A percentile compares a stretch with the other conserved stretches of the same genome.
These are phyloP conservation scores for Helobdella robusta DNA, from an alignment of 2,888 invertebrate species.

Conservation along the genomic window DNA sequence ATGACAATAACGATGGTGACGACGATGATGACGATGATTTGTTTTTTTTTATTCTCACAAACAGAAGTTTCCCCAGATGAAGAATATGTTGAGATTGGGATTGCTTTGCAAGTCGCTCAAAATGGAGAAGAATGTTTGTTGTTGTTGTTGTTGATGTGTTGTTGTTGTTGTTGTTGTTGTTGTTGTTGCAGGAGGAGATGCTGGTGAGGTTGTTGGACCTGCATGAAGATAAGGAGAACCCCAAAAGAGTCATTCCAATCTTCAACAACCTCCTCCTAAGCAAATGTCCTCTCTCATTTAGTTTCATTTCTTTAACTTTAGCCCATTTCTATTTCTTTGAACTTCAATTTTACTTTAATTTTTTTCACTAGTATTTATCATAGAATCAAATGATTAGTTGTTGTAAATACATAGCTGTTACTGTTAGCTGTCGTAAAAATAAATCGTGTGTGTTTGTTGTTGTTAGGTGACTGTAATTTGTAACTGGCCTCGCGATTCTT, in stretches of 20 bases:
- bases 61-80: slow-evolving; percentile 15
- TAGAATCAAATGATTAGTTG: no score
- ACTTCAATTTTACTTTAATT: no score
- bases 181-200: background rate
- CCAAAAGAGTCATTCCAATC: background rate
- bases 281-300: no score
- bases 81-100: slow-evolving; percentile 1
- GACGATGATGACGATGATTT: background rate
- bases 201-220: background rate
- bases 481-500: no score
- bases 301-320: no score
- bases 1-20: background rate
- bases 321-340: background rate
- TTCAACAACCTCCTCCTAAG: slow-evolving; percentile 3
- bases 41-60: background rate
- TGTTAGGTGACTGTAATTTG: no score
- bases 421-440: no score
- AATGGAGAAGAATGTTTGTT: slow-evolving; percentile 4
- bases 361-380: no score
- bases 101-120: slow-evolving; percentile 11
- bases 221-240: background rate
- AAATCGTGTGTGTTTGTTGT: no score
- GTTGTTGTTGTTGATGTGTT: background rate
- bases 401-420: no score
- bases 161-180: background rate